phyloP scores from a whole-genome alignment of 2,888 invertebrate genomes.

The Pristionchus maxplancki region DNA sequence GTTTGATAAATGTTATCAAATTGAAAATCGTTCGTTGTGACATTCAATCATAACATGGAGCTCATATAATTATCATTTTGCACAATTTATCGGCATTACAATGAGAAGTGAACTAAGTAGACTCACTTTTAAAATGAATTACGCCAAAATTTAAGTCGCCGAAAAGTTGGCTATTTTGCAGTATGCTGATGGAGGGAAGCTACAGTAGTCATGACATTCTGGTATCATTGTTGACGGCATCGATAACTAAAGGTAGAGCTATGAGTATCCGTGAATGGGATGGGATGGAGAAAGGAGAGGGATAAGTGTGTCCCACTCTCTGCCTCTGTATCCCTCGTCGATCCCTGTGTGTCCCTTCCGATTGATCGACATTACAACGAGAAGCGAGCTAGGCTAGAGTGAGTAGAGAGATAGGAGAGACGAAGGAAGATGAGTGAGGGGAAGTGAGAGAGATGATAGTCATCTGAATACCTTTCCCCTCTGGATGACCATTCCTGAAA shows the following conservation, averaged over 20 bases:
- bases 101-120: background rate
- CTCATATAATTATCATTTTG: too few species aligned
- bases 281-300: background rate
- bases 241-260: background rate
- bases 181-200: background rate
- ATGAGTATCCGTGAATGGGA: slow-evolving; percentile 27
- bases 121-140: background rate
- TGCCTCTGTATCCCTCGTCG: background rate
- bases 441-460: background rate
- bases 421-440: background rate
- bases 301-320: slow-evolving; percentile 38
- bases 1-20: slow-evolving; percentile 50
- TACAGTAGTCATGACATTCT: background rate
- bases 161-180: background rate
- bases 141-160: background rate
- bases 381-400: slow-evolving; percentile 27
- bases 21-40: background rate
- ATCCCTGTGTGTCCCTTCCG: background rate
- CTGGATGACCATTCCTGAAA: background rate
- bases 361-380: slow-evolving; percentile 49
- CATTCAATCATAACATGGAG: too few species aligned
- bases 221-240: background rate
- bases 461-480: background rate
- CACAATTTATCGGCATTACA: too few species aligned
- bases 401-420: slow-evolving; percentile 36